Evolutionary conservation across 2,797 vertebrate species (phyloP).

Genomic region (Catharus ustulatus): DNA sequence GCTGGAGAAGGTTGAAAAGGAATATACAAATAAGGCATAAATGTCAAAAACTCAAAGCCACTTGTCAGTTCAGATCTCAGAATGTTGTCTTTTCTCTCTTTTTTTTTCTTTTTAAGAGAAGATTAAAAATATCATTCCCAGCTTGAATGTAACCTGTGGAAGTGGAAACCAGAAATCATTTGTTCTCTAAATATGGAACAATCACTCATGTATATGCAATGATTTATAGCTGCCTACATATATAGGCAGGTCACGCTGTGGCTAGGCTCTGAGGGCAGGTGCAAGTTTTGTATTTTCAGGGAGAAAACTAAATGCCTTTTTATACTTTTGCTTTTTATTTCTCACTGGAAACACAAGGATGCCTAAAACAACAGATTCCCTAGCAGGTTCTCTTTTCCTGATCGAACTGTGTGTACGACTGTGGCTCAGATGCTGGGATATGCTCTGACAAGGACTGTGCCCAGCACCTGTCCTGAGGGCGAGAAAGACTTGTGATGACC

Average conservation of each 20-base stretch:
- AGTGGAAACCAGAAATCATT: conserved; percentile 25
- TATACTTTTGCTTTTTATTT: not conserved
- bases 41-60: conserved; percentile 35
- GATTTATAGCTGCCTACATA: not conserved
- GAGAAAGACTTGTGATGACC: not conserved
- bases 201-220: not conserved
- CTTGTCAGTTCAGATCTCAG: conserved; percentile 38
- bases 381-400: not conserved
- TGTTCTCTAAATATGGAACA: conserved; percentile 17
- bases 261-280: not conserved
- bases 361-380: not conserved
- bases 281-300: not conserved
- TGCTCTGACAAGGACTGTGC: not conserved
- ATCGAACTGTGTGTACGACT: not conserved
- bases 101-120: not conserved
- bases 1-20: not conserved
- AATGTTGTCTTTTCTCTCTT: conserved; percentile 12
- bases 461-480: not conserved
- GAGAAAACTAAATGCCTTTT: not conserved
- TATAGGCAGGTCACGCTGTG: not conserved
- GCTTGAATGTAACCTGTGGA: conserved; percentile 15
- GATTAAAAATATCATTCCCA: conserved; percentile 5
- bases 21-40: conserved; percentile 10
- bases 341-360: not conserved
- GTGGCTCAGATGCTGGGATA: not conserved